Evolutionary conservation across 2,797 vertebrate species (phyloP), one percentile per base, ranked within the genome.

Genomic region (Platalea minor): DNA sequence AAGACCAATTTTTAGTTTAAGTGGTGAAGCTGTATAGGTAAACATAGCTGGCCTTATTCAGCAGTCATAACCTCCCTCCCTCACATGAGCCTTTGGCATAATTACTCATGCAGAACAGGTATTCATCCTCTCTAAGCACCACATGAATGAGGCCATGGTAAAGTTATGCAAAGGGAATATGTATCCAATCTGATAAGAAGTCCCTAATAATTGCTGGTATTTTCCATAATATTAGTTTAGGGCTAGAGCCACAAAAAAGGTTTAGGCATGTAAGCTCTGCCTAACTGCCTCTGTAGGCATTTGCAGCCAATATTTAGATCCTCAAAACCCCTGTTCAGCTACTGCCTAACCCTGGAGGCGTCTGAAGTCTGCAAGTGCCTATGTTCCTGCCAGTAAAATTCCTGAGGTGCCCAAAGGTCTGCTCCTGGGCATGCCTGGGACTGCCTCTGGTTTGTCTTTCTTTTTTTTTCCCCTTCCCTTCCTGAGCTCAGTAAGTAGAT

Each of bases 171-270:
- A 92, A 95, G 76, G 77, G 87, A 94, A 91, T 81, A 78, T 53
- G 89, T 63, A 76, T 96, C 96, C 96, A 97, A 95, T 96, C 95
- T 95, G 95, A 97, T 97, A 96, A 97, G 94, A 90, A 94, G 73
- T 94, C 82, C 79, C 79, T 94, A 96, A 96, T 96, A 96, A 97
- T 97, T 96, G 91, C 93, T 94, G 96, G 94, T 94, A 97, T 97
- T 97, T 97, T 97, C 94, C 96, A 95, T 96, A 97, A 97, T 97
- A 96, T 97, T 97, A 96, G 94, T 96, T 97, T 97, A 96, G 94
- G 93, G 94, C 82, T 94, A 87, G 91, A 93, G 94, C 96, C 96
- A 97, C 93, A 95, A 93, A 88, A 96, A 96, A 94, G 95, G 93
- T 96, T 96, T 93, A 97, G 93, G 91, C 94, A 88, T 86, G 96